Conservation (phyloP, 2,797 vertebrate species). For the Anolis apletophallus region DNA sequence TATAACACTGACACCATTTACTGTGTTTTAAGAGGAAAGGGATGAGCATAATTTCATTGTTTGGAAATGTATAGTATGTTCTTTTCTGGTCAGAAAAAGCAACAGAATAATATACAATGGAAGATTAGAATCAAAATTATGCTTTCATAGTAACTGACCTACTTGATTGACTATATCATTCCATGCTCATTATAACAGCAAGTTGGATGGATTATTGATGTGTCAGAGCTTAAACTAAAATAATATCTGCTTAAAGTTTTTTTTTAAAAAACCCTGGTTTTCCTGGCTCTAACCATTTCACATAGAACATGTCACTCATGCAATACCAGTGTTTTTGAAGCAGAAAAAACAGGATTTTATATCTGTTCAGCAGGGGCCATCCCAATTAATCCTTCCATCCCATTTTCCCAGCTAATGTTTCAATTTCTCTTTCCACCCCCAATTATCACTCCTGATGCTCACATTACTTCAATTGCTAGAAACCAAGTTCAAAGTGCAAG, state of each 20-base stretch:
- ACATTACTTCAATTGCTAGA: no score
- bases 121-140: neutral
- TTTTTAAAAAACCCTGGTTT: slow-evolving; percentile 40
- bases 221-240: slow-evolving; percentile 55
- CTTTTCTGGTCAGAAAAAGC: neutral
- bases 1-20: slow-evolving; percentile 32
- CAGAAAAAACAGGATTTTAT: neutral
- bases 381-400: no score
- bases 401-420: no score
- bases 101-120: slow-evolving; percentile 15
- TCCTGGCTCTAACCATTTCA: neutral
- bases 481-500: no score
- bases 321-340: neutral
- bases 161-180: slow-evolving; percentile 47
- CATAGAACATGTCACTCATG: neutral
- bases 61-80: neutral
- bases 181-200: slow-evolving; percentile 60
- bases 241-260: slow-evolving; percentile 48
- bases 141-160: slow-evolving; percentile 68
- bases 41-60: slow-evolving; percentile 20
- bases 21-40: slow-evolving; percentile 22
- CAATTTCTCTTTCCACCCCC: no score
- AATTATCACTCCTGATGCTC: no score
- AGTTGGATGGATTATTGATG: slow-evolving; percentile 41
- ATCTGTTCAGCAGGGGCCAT: no score